Conservation (phyloP, 1,140 invertebrate species). For the Myzus persicae region DNA sequence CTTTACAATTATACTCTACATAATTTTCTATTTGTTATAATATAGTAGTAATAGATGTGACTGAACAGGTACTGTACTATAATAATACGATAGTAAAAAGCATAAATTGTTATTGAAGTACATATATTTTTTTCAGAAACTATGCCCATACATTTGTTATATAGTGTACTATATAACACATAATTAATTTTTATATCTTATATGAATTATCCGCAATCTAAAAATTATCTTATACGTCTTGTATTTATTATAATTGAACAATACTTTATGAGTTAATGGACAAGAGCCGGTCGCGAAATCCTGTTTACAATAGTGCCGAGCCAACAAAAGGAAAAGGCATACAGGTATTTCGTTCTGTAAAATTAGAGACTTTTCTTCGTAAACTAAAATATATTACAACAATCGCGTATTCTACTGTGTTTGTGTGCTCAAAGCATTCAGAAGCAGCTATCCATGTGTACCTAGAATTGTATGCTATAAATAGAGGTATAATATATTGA, state of each 20-base stretch:
- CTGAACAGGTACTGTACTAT: not conserved
- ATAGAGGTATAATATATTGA: not conserved
- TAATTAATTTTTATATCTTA: too few species aligned
- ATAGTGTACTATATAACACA: too few species aligned
- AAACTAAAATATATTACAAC: not conserved
- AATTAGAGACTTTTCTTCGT: not conserved
- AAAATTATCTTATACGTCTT: not conserved
- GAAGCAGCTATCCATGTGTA: not conserved
- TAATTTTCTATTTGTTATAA: not conserved
- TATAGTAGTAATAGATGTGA: not conserved
- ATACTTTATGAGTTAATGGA: not conserved
- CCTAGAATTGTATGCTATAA: not conserved
- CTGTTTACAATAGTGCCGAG: not conserved
- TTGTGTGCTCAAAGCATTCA: not conserved
- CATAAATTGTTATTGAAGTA: not conserved
- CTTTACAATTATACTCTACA: too few species aligned
- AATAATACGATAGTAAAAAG: too few species aligned
- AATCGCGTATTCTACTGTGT: not conserved
- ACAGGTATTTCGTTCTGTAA: not conserved
- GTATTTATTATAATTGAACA: not conserved
- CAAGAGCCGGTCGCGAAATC: not conserved
- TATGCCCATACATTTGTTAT: too few species aligned
- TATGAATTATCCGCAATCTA: not conserved
- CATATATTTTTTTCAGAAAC: not conserved
- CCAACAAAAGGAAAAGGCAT: not conserved